phyloP scores from a whole-genome alignment of 2,888 invertebrate genomes.

The Creontiades dilutus region DNA sequence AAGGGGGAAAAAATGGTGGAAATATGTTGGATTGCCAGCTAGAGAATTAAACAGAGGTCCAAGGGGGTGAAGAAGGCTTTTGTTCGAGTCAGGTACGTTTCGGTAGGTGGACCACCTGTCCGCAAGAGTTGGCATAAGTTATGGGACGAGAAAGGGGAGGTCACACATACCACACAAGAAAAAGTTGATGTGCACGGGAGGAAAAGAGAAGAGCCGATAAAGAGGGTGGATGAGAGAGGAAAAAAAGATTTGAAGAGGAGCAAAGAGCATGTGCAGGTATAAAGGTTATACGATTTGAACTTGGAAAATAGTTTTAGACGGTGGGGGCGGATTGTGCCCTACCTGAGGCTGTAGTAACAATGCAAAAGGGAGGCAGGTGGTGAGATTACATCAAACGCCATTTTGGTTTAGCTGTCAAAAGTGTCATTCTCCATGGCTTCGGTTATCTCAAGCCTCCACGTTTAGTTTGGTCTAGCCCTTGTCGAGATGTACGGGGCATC shows the following conservation, averaged over 20 bases:
- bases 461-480: slow-evolving; percentile 11
- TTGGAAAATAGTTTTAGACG: slow-evolving; percentile 65
- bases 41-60: slow-evolving; percentile 62
- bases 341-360: slow-evolving; percentile 48
- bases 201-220: slow-evolving; percentile 31
- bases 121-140: slow-evolving; percentile 73
- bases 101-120: slow-evolving; percentile 71
- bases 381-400: slow-evolving; percentile 72
- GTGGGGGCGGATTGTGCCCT: slow-evolving; percentile 62
- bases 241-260: slow-evolving; percentile 63
- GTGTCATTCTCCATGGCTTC: slow-evolving; percentile 66
- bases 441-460: slow-evolving; percentile 60
- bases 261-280: slow-evolving; percentile 66
- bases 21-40: slow-evolving; percentile 56
- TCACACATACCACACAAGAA: slow-evolving; percentile 61
- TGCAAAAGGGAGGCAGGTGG: slow-evolving; percentile 70
- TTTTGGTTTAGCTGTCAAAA: slow-evolving; percentile 71
- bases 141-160: slow-evolving; percentile 57
- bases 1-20: slow-evolving; percentile 26
- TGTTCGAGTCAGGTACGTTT: slow-evolving; percentile 48
- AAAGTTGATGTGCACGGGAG: slow-evolving; percentile 29
- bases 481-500: background rate
- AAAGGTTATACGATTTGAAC: slow-evolving; percentile 71
- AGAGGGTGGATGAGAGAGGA: slow-evolving; percentile 23
- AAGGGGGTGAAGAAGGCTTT: slow-evolving; percentile 64